Evolutionary conservation across 1,140 invertebrate species (phyloP), one percentile per base, ranked within the genome.

Genomic region (Uloborus diversus): DNA sequence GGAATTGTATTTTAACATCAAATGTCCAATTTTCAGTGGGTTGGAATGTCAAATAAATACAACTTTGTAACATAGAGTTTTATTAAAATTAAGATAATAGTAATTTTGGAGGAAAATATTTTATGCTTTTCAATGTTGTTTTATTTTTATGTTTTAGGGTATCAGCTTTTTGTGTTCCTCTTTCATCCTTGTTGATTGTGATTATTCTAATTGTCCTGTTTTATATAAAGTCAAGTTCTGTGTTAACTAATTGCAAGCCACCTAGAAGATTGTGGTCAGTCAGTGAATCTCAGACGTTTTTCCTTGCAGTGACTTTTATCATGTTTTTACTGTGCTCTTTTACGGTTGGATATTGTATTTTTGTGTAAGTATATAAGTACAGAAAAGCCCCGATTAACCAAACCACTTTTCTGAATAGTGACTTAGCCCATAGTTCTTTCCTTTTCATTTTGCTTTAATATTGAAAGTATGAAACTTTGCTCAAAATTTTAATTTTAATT

Each of bases 271-370:
- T 37, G 7, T 79, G 64, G 65, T 79, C 76, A 33, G 37, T 69
- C 14, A 69, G 59, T 69, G 64, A 79, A 49, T 49, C 62, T 11
- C 64, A 79, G 4, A 79, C 76, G 17, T 68, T 79, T 25, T 79
- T 33, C 25, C 35, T 79, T 25, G 27, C 33, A 14, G 27, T 79
- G 14, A 69, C 56, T 28, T 69, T 79, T 51, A 4, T 79, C 14
- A 79, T 68, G 64, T 61, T 61, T 9, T 33, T 79, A 5, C 61
- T 79, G 33, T 17, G 64, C 49, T 64, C 35, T 33, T 0, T 69
- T 17, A 35, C 64, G 47, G 56, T 79, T 59, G 76, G 64, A 61
- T 79, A 79, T 42, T 37, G 42, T 20, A 69, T 79, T n/a, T 79
- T 79, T 69, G 53, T 28, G 76, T 79, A 79, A 30, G 64, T 69